These are phyloP conservation scores for Caranx ignobilis DNA, from an alignment of 2,113 vertebrate species.

Conservation along the genomic window DNA sequence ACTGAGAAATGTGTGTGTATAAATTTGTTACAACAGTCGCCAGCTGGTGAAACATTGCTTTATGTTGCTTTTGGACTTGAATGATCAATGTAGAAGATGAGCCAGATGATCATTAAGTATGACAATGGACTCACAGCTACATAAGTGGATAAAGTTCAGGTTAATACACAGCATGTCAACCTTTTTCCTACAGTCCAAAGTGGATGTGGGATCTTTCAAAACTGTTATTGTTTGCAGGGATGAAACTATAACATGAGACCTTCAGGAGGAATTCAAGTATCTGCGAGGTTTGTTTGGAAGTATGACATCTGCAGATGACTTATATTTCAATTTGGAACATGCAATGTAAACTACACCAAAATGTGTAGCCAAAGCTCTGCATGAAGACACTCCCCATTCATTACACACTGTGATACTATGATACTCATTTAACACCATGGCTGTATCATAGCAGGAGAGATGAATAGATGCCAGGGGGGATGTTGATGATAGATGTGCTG, in stretches of 20 bases:
- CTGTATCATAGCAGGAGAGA: constrained; percentile 38
- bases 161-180: constrained; percentile 32
- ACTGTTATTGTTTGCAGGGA: constrained; percentile 55
- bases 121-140: constrained; percentile 35
- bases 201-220: constrained; percentile 37
- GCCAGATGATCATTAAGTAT: constrained; percentile 41
- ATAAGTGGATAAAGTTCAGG: not conserved
- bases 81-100: constrained; percentile 49
- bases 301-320: constrained; percentile 57
- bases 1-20: constrained; percentile 70
- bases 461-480: constrained; percentile 18
- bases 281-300: constrained; percentile 63
- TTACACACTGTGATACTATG: constrained; percentile 41
- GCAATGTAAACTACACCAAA: constrained; percentile 60
- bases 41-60: constrained; percentile 72
- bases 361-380: constrained; percentile 60
- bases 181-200: constrained; percentile 26
- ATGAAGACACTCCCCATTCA: constrained; percentile 61
- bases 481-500: constrained; percentile 28
- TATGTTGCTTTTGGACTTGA: constrained; percentile 60
- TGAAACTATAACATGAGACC: constrained; percentile 46
- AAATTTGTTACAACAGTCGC: constrained; percentile 59
- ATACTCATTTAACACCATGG: constrained; percentile 57
- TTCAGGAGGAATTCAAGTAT: constrained; percentile 40
- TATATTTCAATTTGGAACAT: constrained; percentile 68